Percentiles rank a stretch among this genome's conserved stretches.
phyloP scores from a whole-genome alignment of 2,797 vertebrate species.

The Anabas testudineus region DNA sequence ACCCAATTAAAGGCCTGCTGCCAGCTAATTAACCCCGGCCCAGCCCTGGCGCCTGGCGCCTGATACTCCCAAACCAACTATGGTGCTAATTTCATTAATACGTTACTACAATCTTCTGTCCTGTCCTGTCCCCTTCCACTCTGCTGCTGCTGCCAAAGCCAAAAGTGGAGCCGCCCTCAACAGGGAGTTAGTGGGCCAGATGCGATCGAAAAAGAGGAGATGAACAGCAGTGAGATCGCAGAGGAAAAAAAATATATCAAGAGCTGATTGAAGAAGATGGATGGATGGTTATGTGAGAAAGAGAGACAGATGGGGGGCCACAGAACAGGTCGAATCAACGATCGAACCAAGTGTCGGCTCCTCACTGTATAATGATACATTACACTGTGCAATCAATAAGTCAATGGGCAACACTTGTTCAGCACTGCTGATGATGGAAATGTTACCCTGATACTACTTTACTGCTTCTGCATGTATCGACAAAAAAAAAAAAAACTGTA shows the following conservation, averaged over 20 bases:
- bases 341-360: conserved; percentile 68
- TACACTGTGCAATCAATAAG: conserved; percentile 81
- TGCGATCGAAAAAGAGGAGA: conserved; percentile 19
- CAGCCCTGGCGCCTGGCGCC: conserved; percentile 78
- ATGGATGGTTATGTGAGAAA: conserved; percentile 82
- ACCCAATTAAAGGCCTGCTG: conserved; percentile 84
- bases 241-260: neutral
- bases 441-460: conserved; percentile 73
- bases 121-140: conserved; percentile 53
- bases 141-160: conserved; percentile 26
- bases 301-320: conserved; percentile 82
- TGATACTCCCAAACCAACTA: conserved; percentile 78
- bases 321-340: conserved; percentile 63
- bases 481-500: conserved; percentile 60
- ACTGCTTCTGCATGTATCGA: conserved; percentile 64
- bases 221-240: neutral
- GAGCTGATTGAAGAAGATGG: conserved; percentile 74
- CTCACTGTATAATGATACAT: conserved; percentile 83
- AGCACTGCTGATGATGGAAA: conserved; percentile 69
- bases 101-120: conserved; percentile 57
- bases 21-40: conserved; percentile 83
- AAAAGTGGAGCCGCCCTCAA: conserved; percentile 29
- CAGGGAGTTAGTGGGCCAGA: conserved; percentile 37
- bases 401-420: conserved; percentile 83
- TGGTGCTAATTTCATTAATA: conserved; percentile 82